Percentiles rank a stretch among this genome's conserved stretches.
Evolutionary conservation across 2,888 invertebrate species (phyloP).

Genomic region (Augiades crinisus): DNA sequence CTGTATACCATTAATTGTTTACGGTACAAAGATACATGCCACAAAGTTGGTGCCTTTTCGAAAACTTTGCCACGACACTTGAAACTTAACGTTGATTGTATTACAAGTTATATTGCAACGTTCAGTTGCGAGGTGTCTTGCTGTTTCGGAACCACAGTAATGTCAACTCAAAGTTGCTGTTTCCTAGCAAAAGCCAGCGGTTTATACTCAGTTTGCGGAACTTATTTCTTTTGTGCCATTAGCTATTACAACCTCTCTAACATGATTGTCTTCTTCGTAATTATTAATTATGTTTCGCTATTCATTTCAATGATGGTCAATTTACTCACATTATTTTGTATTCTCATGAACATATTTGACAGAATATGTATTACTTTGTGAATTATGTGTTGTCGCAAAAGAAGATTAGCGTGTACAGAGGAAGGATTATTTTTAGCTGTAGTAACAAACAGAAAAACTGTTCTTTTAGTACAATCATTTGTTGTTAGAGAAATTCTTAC

Average conservation of each 20-base stretch:
- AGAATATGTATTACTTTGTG: no score
- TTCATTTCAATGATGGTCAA: no score
- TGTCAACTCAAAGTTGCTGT: conserved; percentile 36
- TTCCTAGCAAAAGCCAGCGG: conserved; percentile 7
- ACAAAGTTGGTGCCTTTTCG: conserved; percentile 25
- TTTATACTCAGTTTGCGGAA: neutral
- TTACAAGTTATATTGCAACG: neutral
- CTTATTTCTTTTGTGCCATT: conserved; percentile 2
- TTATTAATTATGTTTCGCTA: conserved; percentile 13
- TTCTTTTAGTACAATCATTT: no score
- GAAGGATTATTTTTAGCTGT: no score
- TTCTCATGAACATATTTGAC: no score
- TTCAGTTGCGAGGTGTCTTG: conserved; percentile 39
- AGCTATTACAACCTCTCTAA: neutral
- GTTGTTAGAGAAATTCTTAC: no score
- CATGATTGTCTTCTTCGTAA: neutral
- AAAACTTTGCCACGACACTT: conserved; percentile 5
- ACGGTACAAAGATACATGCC: conserved; percentile 36
- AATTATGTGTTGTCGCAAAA: no score
- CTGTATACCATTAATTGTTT: conserved; percentile 38
- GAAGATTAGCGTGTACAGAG: no score
- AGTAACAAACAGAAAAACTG: no score
- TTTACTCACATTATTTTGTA: no score
- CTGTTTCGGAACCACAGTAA: conserved; percentile 63
- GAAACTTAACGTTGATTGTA: neutral